Percentiles rank a stretch among this genome's conserved stretches.
Evolutionary conservation across 2,113 vertebrate genomes (phyloP).

Genomic region (Parus major): DNA sequence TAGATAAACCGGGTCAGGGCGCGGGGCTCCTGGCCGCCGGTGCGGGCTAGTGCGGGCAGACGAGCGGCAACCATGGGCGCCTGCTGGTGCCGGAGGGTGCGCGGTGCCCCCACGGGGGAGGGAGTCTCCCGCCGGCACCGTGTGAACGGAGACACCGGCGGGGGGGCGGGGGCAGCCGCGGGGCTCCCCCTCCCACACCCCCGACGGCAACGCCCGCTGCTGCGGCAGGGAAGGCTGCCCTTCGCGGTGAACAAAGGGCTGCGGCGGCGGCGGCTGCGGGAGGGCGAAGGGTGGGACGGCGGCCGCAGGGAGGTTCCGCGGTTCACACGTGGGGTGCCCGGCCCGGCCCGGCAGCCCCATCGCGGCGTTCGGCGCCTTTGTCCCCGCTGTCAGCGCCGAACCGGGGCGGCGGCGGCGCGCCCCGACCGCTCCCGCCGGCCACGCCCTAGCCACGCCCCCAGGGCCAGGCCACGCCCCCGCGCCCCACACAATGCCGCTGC

Average conservation of each 20-base stretch:
- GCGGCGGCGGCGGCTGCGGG: neutral
- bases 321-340: neutral
- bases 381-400: neutral
- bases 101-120: neutral
- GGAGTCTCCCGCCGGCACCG: neutral
- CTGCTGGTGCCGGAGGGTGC: neutral
- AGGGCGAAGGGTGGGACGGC: neutral
- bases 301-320: neutral
- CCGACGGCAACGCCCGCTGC: neutral
- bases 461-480: rapidly evolving
- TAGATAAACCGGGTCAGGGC: neutral
- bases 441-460: neutral
- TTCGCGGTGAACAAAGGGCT: neutral
- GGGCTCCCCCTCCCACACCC: neutral
- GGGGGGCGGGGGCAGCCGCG: neutral
- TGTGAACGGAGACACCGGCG: neutral
- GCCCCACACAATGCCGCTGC: neutral
- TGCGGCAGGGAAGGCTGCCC: neutral
- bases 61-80: neutral
- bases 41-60: neutral
- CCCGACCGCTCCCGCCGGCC: neutral
- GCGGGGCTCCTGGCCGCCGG: neutral
- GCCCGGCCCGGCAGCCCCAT: neutral
- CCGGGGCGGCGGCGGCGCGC: neutral
- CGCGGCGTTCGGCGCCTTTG: neutral